Conservation (phyloP, 1,140 invertebrate species). For the Aphelenchoides besseyi region DNA sequence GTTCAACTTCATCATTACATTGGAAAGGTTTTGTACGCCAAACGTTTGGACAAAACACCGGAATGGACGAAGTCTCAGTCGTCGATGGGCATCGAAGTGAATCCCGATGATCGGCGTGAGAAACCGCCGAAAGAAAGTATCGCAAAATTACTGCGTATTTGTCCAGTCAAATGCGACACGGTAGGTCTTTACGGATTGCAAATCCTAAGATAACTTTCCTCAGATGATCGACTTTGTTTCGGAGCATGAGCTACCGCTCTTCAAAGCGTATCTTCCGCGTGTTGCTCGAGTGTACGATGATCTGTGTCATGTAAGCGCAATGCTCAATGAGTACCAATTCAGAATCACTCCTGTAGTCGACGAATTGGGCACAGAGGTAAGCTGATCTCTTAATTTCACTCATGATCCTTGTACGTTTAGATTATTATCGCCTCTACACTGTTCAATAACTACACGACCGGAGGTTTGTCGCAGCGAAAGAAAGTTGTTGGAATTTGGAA, state of each 20-base stretch:
- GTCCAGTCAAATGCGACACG: background rate
- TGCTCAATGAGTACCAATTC: background rate
- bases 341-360: background rate
- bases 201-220: too few species aligned
- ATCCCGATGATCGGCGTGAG: background rate
- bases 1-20: background rate
- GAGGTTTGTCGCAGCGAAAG: background rate
- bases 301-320: background rate
- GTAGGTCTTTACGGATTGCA: too few species aligned
- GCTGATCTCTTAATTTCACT: background rate
- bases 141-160: background rate
- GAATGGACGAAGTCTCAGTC: background rate
- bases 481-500: background rate
- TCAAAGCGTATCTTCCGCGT: background rate
- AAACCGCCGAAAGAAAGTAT: background rate
- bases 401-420: background rate
- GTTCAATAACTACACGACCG: conserved; percentile 7
- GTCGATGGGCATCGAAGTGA: background rate
- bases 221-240: background rate
- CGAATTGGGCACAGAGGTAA: background rate
- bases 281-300: background rate
- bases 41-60: background rate
- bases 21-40: background rate
- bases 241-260: background rate
- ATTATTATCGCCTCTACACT: background rate